phyloP scores from a whole-genome alignment of 2,113 vertebrate genomes.

The Percopsis transmontana region DNA sequence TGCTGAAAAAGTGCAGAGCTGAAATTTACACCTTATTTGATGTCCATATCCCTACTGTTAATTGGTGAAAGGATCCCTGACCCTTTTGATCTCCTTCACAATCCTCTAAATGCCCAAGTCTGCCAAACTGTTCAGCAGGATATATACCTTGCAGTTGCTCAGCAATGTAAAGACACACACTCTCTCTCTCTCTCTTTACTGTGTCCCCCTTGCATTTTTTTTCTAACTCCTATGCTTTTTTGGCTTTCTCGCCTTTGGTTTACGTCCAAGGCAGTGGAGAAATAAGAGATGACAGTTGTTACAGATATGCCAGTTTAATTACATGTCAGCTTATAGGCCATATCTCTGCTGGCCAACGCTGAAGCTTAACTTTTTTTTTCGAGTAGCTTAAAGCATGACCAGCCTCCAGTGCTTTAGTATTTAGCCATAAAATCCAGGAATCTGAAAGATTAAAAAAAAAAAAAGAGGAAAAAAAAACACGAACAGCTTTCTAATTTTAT shows the following conservation, averaged over 20 bases:
- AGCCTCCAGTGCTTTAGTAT: conserved; percentile 89
- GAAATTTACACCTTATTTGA: conserved; percentile 92
- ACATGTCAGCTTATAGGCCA: conserved; percentile 97
- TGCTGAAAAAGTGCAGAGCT: conserved; percentile 85
- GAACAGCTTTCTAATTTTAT: conserved; percentile 82
- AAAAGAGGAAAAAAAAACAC: conserved; percentile 53
- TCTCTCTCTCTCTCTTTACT: conserved; percentile 47
- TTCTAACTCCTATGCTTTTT: conserved; percentile 69
- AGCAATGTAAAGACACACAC: conserved; percentile 77
- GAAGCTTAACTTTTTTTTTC: conserved; percentile 90
- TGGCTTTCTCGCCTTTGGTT: conserved; percentile 88
- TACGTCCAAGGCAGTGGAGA: conserved; percentile 90
- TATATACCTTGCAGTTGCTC: conserved; percentile 86
- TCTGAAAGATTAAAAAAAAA: conserved; percentile 87
- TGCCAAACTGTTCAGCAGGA: conserved; percentile 87
- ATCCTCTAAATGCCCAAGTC: conserved; percentile 90
- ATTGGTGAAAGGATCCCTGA: conserved; percentile 90
- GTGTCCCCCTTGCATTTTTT: conserved; percentile 73
- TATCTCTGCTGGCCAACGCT: conserved; percentile 92
- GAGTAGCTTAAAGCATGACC: conserved; percentile 95
- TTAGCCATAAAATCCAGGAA: conserved; percentile 87
- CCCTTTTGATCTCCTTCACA: conserved; percentile 87
- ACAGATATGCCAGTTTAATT: conserved; percentile 97
- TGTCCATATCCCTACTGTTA: conserved; percentile 87
- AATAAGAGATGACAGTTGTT: conserved; percentile 98